Evolutionary conservation across 2,888 invertebrate species (phyloP).

Genomic region (Bellardia pandia): DNA sequence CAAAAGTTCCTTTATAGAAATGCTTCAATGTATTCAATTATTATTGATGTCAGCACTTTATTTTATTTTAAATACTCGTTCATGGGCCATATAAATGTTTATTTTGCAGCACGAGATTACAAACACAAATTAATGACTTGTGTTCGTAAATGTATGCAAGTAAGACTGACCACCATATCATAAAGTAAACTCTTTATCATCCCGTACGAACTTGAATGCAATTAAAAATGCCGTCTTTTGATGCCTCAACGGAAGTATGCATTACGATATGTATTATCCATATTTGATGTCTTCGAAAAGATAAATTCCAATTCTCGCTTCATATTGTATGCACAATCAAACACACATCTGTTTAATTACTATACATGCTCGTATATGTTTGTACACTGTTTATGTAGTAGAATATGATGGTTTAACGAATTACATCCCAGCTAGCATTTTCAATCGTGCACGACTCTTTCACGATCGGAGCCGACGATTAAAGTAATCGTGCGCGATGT

Average conservation of each 20-base stretch:
- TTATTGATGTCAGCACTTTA: too few species aligned
- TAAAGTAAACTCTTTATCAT: background rate
- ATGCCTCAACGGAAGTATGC: conserved; percentile 41
- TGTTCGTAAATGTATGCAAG: too few species aligned
- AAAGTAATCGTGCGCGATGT: too few species aligned
- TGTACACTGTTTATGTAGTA: background rate
- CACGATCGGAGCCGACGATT: too few species aligned
- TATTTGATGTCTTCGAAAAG: conserved; percentile 54
- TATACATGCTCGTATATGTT: background rate
- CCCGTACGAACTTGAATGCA: conserved; percentile 33
- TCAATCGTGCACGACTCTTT: too few species aligned
- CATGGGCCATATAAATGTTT: background rate
- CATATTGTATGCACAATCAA: conserved; percentile 22
- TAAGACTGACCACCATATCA: conserved; percentile 4
- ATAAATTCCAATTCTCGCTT: conserved; percentile 46
- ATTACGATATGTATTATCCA: conserved; percentile 27
- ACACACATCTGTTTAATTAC: background rate
- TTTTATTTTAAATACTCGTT: background rate
- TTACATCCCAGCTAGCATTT: too few species aligned
- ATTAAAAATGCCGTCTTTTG: conserved; percentile 50
- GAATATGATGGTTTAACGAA: background rate
- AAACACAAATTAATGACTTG: background rate
- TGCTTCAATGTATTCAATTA: too few species aligned
- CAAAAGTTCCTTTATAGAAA: too few species aligned
- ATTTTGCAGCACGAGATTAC: conserved; percentile 18